phyloP scores from a whole-genome alignment of 2,797 vertebrate genomes.

The Serranus cabrilla region DNA sequence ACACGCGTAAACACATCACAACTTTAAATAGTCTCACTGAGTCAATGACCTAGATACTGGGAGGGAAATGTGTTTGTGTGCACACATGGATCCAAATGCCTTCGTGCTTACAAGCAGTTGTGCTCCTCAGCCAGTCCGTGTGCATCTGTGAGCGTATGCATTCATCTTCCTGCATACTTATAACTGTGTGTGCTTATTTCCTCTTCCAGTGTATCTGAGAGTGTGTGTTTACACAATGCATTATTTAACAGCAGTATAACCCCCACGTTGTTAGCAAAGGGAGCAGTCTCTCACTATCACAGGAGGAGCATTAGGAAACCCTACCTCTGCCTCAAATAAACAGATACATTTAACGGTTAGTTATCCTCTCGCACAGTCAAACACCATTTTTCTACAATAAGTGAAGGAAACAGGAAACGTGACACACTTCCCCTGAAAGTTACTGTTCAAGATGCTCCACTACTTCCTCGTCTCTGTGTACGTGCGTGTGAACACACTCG shows the following conservation, averaged over 20 bases:
- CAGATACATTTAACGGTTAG: constrained; percentile 24
- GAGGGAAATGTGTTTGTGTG: constrained; percentile 35
- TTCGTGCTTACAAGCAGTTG: constrained; percentile 28
- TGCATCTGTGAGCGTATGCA: constrained; percentile 6
- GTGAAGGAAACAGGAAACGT: constrained; percentile 61
- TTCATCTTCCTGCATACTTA: constrained; percentile 16
- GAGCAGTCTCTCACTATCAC: constrained; percentile 38
- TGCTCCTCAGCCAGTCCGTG: neutral
- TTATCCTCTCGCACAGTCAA: constrained; percentile 12
- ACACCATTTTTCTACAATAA: constrained; percentile 20
- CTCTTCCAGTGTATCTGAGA: neutral
- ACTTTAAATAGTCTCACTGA: constrained; percentile 62
- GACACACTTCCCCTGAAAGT: constrained; percentile 55
- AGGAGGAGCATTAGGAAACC: constrained; percentile 32
- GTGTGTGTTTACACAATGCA: constrained; percentile 48
- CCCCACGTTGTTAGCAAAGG: constrained; percentile 43
- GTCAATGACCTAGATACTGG: constrained; percentile 60
- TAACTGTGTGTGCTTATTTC: constrained; percentile 17
- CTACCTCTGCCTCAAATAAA: constrained; percentile 37
- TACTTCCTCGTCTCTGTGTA: constrained; percentile 23
- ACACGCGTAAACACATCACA: constrained; percentile 33
- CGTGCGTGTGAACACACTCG: neutral
- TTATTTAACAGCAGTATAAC: constrained; percentile 66
- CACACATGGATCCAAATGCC: constrained; percentile 24
- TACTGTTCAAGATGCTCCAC: constrained; percentile 22